These are phyloP conservation scores for Blastobasis lacticolella DNA, from an alignment of 2,888 invertebrate species.

Conservation along the genomic window DNA sequence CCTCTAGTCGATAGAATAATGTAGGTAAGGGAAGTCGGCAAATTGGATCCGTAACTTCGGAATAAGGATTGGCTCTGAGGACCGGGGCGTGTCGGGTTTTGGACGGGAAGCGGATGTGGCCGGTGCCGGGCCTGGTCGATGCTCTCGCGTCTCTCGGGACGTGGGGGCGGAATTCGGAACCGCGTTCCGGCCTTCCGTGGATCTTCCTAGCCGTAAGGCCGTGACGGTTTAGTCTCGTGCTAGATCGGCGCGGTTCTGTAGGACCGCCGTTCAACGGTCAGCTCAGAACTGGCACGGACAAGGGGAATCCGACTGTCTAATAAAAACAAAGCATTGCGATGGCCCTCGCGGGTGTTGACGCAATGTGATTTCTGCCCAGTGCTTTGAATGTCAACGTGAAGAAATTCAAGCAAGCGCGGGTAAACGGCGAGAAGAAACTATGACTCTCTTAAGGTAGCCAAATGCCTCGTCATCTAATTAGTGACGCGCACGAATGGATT, in stretches of 20 bases:
- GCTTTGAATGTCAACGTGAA: slow-evolving; percentile 77
- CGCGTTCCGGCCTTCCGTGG: slow-evolving; percentile 27
- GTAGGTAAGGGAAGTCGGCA: slow-evolving; percentile 81
- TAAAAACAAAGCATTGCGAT: slow-evolving; percentile 82
- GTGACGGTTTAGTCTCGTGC: slow-evolving; percentile 32
- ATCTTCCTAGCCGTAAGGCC: slow-evolving; percentile 27
- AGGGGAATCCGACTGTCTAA: slow-evolving; percentile 79
- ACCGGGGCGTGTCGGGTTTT: slow-evolving; percentile 76
- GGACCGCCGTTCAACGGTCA: slow-evolving; percentile 60
- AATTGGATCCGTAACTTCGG: slow-evolving; percentile 79
- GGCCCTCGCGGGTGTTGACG: slow-evolving; percentile 75
- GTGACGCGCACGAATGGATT: too few relatives aligned
- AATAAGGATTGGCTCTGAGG: slow-evolving; percentile 84
- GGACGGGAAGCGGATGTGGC: slow-evolving; percentile 41
- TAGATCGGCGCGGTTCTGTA: slow-evolving; percentile 22
- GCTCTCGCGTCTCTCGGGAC: slow-evolving; percentile 14
- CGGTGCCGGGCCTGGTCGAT: slow-evolving; percentile 23
- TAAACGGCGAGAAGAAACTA: slow-evolving; percentile 69
- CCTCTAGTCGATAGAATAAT: slow-evolving; percentile 78
- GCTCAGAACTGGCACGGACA: slow-evolving; percentile 78
- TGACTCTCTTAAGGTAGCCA: slow-evolving; percentile 44
- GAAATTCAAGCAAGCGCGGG: slow-evolving; percentile 77
- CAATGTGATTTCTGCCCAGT: slow-evolving; percentile 82
- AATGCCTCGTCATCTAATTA: slow-evolving; percentile 60
- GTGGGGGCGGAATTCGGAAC: slow-evolving; percentile 40